These are phyloP conservation scores for Ellobius talpinus DNA, from an alignment of 2,113 vertebrate genomes.

Conservation along the genomic window DNA sequence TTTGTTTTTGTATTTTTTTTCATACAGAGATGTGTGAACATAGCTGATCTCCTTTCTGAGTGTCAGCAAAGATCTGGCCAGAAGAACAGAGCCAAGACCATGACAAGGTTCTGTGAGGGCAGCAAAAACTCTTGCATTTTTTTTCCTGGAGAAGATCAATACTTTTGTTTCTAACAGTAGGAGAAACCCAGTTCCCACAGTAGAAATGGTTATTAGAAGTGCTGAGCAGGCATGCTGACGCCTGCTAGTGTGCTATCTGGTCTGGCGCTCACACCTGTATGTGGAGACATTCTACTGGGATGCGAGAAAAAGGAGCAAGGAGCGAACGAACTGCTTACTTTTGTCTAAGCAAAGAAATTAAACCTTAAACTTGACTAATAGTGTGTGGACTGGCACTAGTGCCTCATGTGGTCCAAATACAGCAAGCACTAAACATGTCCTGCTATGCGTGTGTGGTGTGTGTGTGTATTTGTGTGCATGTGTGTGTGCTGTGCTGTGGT, in stretches of 20 bases:
- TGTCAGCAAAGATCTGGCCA: background rate
- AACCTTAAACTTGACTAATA: background rate
- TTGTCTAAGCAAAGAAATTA: background rate
- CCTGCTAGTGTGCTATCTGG: background rate
- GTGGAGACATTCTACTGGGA: background rate
- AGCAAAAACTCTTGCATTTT: no score
- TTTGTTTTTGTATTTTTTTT: no score
- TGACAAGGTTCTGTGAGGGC: background rate
- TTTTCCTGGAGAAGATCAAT: background rate
- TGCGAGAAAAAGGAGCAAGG: slow-evolving; percentile 29
- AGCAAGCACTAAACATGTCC: background rate
- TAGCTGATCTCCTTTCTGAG: background rate
- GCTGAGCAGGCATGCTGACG: no score
- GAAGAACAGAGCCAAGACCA: background rate
- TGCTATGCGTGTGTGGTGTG: background rate
- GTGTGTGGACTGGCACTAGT: background rate
- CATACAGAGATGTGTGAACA: background rate
- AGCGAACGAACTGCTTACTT: background rate
- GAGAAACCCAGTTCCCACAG: background rate
- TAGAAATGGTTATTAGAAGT: background rate
- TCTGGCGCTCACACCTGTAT: background rate
- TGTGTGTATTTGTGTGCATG: no score
- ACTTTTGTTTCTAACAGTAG: background rate
- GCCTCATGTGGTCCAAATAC: background rate
- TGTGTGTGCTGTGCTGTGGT: no score